phyloP scores from a whole-genome alignment of 1,140 invertebrate species.

The Nasonia giraulti region DNA sequence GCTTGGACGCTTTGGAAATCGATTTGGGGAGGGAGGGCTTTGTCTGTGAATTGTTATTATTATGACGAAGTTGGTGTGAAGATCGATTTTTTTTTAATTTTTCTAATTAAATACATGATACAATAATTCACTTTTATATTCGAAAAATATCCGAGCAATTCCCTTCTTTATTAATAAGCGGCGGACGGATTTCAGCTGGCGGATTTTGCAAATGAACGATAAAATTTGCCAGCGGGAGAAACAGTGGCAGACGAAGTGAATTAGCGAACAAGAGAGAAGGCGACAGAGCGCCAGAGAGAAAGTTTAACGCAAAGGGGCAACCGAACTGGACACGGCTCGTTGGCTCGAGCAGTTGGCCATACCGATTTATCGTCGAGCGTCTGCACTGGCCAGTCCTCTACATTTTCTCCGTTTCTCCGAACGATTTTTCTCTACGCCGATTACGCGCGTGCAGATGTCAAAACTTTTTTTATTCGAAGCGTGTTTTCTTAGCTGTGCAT shows the following conservation, averaged over 20 bases:
- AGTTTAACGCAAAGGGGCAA: slow-evolving; percentile 27
- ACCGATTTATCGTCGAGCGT: slow-evolving; percentile 65
- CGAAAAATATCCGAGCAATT: too few relatives aligned
- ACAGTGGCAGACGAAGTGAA: slow-evolving; percentile 9
- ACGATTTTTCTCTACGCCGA: neutral
- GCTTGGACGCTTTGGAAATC: neutral
- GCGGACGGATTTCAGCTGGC: neutral
- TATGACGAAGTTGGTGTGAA: neutral
- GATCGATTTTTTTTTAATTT: too few relatives aligned
- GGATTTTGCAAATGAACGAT: neutral
- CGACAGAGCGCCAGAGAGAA: slow-evolving; percentile 42
- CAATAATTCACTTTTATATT: too few relatives aligned
- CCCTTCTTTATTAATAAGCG: too few relatives aligned
- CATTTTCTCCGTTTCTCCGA: neutral
- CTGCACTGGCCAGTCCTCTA: slow-evolving; percentile 4
- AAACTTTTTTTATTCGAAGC: too few relatives aligned
- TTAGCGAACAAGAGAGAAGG: slow-evolving; percentile 19
- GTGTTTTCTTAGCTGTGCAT: too few relatives aligned
- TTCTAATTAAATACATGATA: too few relatives aligned
- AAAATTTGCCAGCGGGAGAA: neutral
- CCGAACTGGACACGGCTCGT: slow-evolving; percentile 68
- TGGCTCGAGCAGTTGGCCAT: slow-evolving; percentile 67
- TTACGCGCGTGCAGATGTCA: too few relatives aligned
- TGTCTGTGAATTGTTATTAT: neutral
- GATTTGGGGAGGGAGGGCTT: too few relatives aligned